Percentiles rank a stretch among this genome's conserved stretches.
Conservation (phyloP, 2,797 vertebrate genomes). For the Lacerta agilis region DNA sequence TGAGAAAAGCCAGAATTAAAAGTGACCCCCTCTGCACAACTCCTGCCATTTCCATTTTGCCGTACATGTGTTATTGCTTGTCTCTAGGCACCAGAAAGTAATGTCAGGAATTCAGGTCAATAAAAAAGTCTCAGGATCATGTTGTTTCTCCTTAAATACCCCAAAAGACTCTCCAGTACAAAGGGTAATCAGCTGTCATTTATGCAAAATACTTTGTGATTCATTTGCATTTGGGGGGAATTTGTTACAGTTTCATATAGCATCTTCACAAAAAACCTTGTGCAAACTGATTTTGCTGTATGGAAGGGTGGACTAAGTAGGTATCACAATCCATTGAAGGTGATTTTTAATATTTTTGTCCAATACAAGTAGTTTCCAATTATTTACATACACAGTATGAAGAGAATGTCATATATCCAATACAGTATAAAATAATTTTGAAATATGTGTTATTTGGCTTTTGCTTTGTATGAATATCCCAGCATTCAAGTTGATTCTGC, state of each 20-base stretch:
- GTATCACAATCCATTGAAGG: not conserved
- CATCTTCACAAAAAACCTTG: not conserved
- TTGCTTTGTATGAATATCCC: constrained; percentile 5
- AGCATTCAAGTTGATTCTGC: not conserved
- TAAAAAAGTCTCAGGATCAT: not conserved
- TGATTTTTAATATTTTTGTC: not conserved
- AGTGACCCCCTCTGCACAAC: not conserved
- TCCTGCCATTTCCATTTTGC: not conserved
- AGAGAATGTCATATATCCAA: no score
- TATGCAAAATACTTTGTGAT: fast-evolving
- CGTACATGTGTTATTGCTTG: not conserved
- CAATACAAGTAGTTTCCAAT: not conserved
- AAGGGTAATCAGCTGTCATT: constrained; percentile 5
- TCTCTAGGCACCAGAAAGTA: not conserved
- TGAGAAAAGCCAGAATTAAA: constrained; percentile 18
- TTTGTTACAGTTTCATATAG: not conserved
- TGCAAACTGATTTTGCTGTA: not conserved
- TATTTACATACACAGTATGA: not conserved
- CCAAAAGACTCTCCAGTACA: not conserved
- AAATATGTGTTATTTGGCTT: not conserved
- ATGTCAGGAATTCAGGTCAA: constrained; percentile 16
- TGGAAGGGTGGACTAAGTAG: not conserved
- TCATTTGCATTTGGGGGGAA: not conserved
- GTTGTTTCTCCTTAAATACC: not conserved
- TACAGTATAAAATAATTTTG: not conserved